Evolutionary conservation across 1,140 invertebrate genomes (phyloP).

Genomic region (Muscidifurax raptorellus): DNA sequence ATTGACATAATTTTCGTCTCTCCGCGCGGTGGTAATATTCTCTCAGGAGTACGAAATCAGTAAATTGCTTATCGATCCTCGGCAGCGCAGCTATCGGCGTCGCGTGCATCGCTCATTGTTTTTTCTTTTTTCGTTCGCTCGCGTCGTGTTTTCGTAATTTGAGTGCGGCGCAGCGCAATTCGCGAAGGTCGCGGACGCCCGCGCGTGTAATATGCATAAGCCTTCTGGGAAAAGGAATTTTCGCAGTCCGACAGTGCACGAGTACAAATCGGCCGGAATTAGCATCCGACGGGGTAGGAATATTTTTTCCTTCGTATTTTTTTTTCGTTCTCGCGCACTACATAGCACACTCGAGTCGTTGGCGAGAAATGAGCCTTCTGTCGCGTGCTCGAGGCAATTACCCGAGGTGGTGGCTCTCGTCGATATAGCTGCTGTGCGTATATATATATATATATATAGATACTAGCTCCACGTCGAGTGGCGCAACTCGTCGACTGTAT

Average conservation of each 20-base stretch:
- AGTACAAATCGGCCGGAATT: neutral
- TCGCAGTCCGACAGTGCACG: neutral
- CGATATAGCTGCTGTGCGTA: neutral
- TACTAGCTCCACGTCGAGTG: neutral
- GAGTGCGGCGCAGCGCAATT: neutral
- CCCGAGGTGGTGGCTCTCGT: neutral
- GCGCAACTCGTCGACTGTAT: neutral
- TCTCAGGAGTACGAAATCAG: neutral
- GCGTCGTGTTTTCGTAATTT: neutral
- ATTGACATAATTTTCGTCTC: neutral
- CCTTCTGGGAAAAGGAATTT: neutral
- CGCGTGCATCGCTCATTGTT: neutral
- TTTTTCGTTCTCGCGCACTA: neutral
- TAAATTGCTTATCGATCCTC: conserved; percentile 4
- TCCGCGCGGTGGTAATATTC: neutral
- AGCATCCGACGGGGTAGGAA: neutral
- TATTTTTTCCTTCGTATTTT: neutral
- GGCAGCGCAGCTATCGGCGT: neutral
- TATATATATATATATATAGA: too few species aligned
- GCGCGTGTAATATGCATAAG: neutral
- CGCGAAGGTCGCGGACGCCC: neutral
- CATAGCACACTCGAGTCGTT: neutral
- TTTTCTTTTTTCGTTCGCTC: neutral
- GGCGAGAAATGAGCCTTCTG: neutral
- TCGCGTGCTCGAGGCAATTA: neutral